Evolutionary conservation across 1,140 invertebrate species (phyloP).

Genomic region (Scaptomyza graminum): DNA sequence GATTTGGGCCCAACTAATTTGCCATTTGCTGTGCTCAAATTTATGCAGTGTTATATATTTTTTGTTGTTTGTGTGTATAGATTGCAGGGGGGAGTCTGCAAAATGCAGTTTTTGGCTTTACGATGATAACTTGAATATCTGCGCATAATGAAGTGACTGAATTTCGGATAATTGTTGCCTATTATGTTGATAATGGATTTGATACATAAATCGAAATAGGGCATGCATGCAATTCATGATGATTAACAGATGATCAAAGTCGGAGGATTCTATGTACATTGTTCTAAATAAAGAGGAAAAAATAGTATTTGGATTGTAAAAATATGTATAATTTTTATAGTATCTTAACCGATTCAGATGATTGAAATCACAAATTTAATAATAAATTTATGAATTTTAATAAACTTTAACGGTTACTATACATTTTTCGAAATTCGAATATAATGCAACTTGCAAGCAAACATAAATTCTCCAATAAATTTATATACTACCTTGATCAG

Average conservation of each 20-base stretch:
- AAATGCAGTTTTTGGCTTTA: too few relatives aligned
- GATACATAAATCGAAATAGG: neutral
- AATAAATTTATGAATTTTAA: too few relatives aligned
- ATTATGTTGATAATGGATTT: neutral
- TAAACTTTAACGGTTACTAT: too few relatives aligned
- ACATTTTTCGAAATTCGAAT: too few relatives aligned
- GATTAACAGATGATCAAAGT: neutral
- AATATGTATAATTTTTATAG: too few relatives aligned
- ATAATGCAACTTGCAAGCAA: too few relatives aligned
- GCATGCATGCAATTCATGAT: neutral
- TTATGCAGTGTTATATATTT: conserved; percentile 18
- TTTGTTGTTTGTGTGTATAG: neutral
- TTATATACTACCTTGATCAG: too few relatives aligned
- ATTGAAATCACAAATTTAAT: too few relatives aligned
- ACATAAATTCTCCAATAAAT: too few relatives aligned
- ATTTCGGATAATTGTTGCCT: neutral
- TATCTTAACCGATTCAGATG: too few relatives aligned
- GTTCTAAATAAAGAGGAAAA: too few relatives aligned
- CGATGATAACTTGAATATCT: conserved; percentile 10
- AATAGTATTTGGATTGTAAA: too few relatives aligned
- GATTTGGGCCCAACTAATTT: conserved; percentile 38
- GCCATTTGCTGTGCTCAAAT: conserved; percentile 16
- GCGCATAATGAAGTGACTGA: conserved; percentile 40
- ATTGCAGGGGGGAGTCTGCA: conserved; percentile 1
- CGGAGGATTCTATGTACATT: neutral